phyloP scores from a whole-genome alignment of 2,888 invertebrate genomes.

The Spatulosminthurus flaviceps region DNA sequence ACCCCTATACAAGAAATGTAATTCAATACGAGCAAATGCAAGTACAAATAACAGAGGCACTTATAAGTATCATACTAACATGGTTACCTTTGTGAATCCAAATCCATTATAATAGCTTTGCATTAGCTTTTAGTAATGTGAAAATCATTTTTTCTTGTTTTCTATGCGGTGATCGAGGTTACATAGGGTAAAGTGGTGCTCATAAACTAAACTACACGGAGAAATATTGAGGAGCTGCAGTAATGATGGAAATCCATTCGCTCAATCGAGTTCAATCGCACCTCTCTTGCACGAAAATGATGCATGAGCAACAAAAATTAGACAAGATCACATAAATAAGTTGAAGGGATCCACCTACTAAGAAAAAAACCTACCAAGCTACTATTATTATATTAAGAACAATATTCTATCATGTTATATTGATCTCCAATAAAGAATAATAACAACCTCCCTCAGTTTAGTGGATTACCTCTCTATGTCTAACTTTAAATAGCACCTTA shows the following conservation, averaged over 20 bases:
- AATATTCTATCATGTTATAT: not conserved
- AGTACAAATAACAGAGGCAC: no score
- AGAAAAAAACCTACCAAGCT: not conserved
- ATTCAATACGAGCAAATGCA: no score
- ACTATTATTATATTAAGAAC: not conserved
- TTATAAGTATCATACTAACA: no score
- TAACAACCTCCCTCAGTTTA: not conserved
- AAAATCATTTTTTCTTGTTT: no score
- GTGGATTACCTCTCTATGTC: not conserved
- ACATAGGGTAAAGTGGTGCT: not conserved
- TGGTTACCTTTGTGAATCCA: no score
- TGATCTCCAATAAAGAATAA: not conserved
- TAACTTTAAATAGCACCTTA: not conserved
- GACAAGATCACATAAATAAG: not conserved
- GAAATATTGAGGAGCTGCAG: not conserved
- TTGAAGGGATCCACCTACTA: not conserved
- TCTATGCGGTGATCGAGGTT: no score
- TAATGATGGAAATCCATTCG: conserved; percentile 8
- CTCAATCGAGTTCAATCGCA: conserved; percentile 13
- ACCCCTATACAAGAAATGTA: no score
- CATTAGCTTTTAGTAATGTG: no score
- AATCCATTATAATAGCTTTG: no score
- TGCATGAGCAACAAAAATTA: conserved; percentile 3
- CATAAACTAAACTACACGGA: not conserved
- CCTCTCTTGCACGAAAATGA: not conserved